Evolutionary conservation across 1,140 invertebrate species (phyloP), one percentile per base, ranked within the genome.

Genomic region (Drosophila tropicalis): DNA sequence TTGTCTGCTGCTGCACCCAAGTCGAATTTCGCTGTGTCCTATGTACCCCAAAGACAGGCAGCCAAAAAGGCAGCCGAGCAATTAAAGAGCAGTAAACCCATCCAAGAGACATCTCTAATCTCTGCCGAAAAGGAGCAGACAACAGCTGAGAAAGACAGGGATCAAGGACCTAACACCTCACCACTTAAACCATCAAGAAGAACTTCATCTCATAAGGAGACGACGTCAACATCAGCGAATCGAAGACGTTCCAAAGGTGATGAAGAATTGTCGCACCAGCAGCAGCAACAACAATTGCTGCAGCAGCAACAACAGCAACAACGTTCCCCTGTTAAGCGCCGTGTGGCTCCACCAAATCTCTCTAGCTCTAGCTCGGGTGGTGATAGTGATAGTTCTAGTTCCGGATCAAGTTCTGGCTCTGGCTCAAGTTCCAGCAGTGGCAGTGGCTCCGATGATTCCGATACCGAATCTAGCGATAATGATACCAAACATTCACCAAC

Each of bases 51-150:
- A 90, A 93, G 97, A 41, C 96, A 97, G 92, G 97, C 97, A 4
- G 97, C 97, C 39, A 97, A 97, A 90, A 98, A 98, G 92, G 97
- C 97, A 2, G 96, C 96, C 10, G 96, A 97, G 78, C 96, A 97
- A 84, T 96, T 98, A 44, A 97, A 97, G 84, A 97, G 95, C 92
- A 96, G 96, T 22, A 96, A 96, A 75, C 93, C 94, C 2, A 40
- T 44, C 76, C 92, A 91, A 6, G 70, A 79, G 6, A 36, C 58
- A 13, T n/a, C 29, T 7, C 64, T 56, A 10, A 34, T 15, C 17
- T 1, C 15, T 9, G 61, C 54, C 56, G 78, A 68, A 47, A 80
- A 68, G 47, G 69, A 69, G 25, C 41, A 60, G 12, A 58, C 60
- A 64, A 19, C 29, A 29, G 29, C 47, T 19, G 41, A 51, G 2